Conservation (phyloP, 2,797 vertebrate genomes). For the Acanthornis magna region DNA sequence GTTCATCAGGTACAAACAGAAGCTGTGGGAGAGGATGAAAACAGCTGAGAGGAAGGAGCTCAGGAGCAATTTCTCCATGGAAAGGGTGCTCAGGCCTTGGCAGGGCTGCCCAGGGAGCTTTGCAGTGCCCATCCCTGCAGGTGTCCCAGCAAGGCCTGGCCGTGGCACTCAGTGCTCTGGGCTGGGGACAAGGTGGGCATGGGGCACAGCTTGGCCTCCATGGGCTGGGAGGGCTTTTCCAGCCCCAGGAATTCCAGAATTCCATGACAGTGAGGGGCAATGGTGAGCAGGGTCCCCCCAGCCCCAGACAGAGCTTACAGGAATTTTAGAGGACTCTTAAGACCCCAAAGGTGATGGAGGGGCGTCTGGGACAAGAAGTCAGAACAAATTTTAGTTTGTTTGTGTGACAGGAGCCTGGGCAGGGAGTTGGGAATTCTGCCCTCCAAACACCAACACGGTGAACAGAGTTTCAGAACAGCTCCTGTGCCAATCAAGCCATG, state of each 20-base stretch:
- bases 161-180: neutral
- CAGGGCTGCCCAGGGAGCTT: neutral
- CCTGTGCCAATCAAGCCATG: neutral
- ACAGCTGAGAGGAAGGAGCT: neutral
- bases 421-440: neutral
- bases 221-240: neutral
- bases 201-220: fast-evolving
- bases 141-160: neutral
- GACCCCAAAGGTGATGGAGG: neutral
- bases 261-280: neutral
- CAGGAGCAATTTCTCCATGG: neutral
- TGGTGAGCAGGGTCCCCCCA: neutral
- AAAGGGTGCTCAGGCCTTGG: neutral
- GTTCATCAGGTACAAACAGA: neutral
- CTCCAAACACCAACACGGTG: neutral
- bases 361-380: neutral
- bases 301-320: neutral
- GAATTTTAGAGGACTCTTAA: neutral
- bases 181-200: neutral
- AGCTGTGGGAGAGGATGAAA: neutral
- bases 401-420: neutral
- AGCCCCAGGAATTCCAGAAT: fast-evolving
- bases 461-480: neutral
- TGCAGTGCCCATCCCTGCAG: neutral
- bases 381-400: neutral